A percentile compares a stretch with the other conserved stretches of the same genome.
Conservation (phyloP, 2,888 invertebrate genomes). For the Pristionchus mayeri region DNA sequence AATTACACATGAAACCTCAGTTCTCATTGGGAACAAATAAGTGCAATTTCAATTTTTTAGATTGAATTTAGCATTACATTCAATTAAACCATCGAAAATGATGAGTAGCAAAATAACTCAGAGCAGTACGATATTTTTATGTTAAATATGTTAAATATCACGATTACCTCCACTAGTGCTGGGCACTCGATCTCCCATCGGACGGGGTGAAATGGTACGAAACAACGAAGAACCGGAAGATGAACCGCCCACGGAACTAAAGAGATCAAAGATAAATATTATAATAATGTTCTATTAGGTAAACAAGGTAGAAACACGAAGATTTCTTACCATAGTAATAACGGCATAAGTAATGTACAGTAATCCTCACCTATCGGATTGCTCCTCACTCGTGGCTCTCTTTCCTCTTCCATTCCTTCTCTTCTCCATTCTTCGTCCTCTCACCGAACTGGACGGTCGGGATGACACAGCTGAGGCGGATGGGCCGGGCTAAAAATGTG, state of each 20-base stretch:
- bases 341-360: too few species aligned
- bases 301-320: too few species aligned
- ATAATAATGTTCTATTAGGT: too few species aligned
- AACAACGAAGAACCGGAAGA: constrained; percentile 25
- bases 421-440: not conserved
- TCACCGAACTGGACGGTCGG: not conserved
- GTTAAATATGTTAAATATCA: too few species aligned
- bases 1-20: too few species aligned
- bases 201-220: constrained; percentile 51
- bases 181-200: constrained; percentile 54
- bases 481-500: not conserved
- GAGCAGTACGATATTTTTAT: too few species aligned
- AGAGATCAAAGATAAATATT: constrained; percentile 20
- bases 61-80: too few species aligned
- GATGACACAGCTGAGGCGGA: constrained; percentile 10
- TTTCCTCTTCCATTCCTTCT: not conserved
- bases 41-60: too few species aligned
- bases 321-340: too few species aligned
- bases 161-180: constrained; percentile 33
- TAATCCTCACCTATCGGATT: not conserved
- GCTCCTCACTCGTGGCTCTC: not conserved
- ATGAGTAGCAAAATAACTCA: too few species aligned
- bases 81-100: too few species aligned
- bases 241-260: constrained; percentile 24
- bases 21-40: too few species aligned